Conservation (phyloP, 2,797 vertebrate genomes). For the Hoplostethus atlanticus region DNA sequence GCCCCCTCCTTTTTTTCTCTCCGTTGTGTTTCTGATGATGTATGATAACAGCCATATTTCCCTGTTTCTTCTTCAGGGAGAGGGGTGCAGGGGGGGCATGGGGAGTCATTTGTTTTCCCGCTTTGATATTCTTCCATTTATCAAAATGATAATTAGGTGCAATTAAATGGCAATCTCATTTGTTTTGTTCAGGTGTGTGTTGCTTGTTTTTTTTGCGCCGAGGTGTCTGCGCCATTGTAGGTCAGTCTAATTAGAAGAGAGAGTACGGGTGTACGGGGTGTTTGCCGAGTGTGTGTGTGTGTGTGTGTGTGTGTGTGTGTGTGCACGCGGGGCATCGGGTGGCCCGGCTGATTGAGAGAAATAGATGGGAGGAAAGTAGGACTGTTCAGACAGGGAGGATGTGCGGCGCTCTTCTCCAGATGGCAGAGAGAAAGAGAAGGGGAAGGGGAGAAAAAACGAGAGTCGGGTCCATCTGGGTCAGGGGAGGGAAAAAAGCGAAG, state of each 20-base stretch:
- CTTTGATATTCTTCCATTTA: constrained; percentile 87
- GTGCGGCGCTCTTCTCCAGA: constrained; percentile 47
- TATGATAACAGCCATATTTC: constrained; percentile 82
- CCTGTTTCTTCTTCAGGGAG: constrained; percentile 81
- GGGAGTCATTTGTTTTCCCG: constrained; percentile 83
- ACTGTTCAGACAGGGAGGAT: constrained; percentile 46
- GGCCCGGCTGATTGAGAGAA: constrained; percentile 68
- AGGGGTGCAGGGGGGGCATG: constrained; percentile 70
- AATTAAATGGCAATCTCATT: constrained; percentile 88
- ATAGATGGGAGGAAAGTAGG: constrained; percentile 57
- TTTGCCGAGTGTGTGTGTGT: constrained; percentile 8
- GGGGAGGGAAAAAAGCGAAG: constrained; percentile 17
- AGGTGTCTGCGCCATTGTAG: constrained; percentile 80
- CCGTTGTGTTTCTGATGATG: constrained; percentile 79
- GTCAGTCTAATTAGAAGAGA: constrained; percentile 78
- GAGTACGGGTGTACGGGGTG: constrained; percentile 26
- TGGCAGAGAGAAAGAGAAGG: constrained; percentile 25
- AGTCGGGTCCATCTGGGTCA: constrained; percentile 58
- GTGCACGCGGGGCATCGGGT: not conserved
- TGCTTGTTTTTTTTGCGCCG: constrained; percentile 65
- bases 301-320: no score
- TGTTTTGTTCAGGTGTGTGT: constrained; percentile 87
- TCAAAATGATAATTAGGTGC: constrained; percentile 91
- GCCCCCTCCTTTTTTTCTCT: constrained; percentile 46
- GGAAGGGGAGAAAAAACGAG: constrained; percentile 2